Conservation (phyloP, 2,797 vertebrate species). For the Gymnothorax javanicus region DNA sequence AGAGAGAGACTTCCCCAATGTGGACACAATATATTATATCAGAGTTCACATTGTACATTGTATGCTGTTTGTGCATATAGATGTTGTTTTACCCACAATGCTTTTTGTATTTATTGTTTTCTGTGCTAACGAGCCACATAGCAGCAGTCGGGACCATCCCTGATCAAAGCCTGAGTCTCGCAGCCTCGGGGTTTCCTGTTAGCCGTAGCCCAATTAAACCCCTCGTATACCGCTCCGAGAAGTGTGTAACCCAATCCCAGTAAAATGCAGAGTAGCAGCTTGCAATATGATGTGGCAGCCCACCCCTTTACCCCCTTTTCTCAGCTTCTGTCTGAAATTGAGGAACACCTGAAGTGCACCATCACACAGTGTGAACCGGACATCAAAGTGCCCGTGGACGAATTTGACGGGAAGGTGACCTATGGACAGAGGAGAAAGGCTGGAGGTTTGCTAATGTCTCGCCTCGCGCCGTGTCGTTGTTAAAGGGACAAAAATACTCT, state of each 20-base stretch:
- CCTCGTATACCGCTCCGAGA: neutral
- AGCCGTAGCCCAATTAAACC: neutral
- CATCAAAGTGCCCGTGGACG: slow-evolving; percentile 92
- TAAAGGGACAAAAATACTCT: too few species aligned
- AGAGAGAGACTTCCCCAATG: neutral
- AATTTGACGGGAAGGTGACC: slow-evolving; percentile 96
- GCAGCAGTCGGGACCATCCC: neutral
- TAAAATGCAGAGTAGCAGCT: neutral
- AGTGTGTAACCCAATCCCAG: neutral
- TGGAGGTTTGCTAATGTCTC: slow-evolving; percentile 73
- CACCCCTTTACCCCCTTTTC: neutral
- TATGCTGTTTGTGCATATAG: neutral
- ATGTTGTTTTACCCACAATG: neutral
- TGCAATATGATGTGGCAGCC: neutral
- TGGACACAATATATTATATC: neutral
- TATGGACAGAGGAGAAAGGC: slow-evolving; percentile 85
- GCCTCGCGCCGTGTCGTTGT: neutral
- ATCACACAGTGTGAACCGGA: slow-evolving; percentile 94
- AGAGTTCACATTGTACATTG: neutral
- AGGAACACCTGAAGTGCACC: slow-evolving; percentile 96
- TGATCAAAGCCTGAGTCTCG: neutral
- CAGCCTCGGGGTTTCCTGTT: neutral
- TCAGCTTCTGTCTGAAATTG: slow-evolving; percentile 91
- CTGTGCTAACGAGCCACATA: neutral
- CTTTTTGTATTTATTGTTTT: neutral